These are phyloP conservation scores for Drosophila malerkotliana DNA, from an alignment of 1,140 invertebrate genomes.

Conservation along the genomic window DNA sequence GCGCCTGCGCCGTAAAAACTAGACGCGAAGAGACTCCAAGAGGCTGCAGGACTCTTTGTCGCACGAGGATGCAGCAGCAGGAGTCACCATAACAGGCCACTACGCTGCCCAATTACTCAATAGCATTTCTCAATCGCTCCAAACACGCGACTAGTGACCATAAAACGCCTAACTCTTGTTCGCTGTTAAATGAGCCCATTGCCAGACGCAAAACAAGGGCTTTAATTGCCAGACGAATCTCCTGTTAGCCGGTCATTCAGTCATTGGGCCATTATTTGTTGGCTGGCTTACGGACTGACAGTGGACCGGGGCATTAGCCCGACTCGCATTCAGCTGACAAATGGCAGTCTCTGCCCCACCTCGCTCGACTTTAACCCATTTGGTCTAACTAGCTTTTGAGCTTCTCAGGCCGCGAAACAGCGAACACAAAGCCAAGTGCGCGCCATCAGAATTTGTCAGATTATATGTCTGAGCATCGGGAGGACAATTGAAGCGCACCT, in stretches of 20 bases:
- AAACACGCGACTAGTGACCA: constrained; percentile 51
- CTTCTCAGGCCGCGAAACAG: background rate
- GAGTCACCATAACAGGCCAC: background rate
- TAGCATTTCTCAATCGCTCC: constrained; percentile 49
- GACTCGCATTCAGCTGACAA: constrained; percentile 32
- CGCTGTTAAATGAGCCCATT: constrained; percentile 50
- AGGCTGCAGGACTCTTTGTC: background rate
- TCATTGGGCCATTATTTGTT: constrained; percentile 39
- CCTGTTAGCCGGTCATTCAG: constrained; percentile 28
- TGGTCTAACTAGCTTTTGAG: constrained; percentile 26
- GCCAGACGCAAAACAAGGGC: constrained; percentile 43
- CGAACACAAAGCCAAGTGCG: constrained; percentile 18
- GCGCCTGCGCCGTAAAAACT: constrained; percentile 44
- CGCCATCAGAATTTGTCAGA: constrained; percentile 61
- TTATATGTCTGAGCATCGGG: constrained; percentile 35
- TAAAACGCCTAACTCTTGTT: constrained; percentile 76
- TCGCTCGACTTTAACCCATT: constrained; percentile 49
- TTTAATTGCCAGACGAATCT: constrained; percentile 53
- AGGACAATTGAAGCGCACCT: constrained; percentile 27
- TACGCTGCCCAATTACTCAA: constrained; percentile 50
- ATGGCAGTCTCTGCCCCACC: constrained; percentile 16
- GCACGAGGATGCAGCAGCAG: constrained; percentile 24
- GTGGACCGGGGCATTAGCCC: constrained; percentile 14
- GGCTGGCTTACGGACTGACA: constrained; percentile 32
- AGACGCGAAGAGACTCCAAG: constrained; percentile 13